Base-by-base conservation (phyloP, 2,797 vertebrate species). In the Acanthurus lineatus region DNA sequence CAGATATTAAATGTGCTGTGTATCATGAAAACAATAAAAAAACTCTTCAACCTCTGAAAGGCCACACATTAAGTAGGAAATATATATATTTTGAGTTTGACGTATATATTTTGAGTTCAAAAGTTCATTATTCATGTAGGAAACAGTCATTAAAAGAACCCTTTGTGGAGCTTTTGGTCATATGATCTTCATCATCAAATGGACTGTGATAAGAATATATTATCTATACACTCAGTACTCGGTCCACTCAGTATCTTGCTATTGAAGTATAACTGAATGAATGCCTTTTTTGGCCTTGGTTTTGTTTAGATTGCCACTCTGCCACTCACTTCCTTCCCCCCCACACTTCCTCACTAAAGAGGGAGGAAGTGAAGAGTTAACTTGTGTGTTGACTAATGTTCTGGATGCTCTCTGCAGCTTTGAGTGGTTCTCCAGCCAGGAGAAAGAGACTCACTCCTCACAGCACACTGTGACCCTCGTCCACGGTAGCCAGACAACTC, bases 401-500 rank as follows among this genome's bases (percentile, higher is more conserved):
- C 68, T 86, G 73, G 71, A 85, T 56, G 65, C 49, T 82, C 59
- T 79, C 76, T 70, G 84, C 40, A 59, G 66, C 67, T 87, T 63
- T 88, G 76, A 92, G 80, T 76, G 53, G 42, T 80, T 89, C 73
- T 84, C 73, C 78, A n/a, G 90, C 78, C 87, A 84, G 87, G 86
- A 91, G 89, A 90, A 90, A 89, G 79, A 89, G 86, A 80, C 83
- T 90, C 88, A 87, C 80, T 77, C 77, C 81, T 90, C 68, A 14
- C 75, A 84, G 87, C 85, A 81, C 84, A 85, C 82, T 89, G 88
- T 93, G 85, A 89, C 77, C 82, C 83, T 85, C 68, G 35, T 87
- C 86, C 84, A 94, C 91, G 86, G 95, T 93, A 95, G 94, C 93
- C 90, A 94, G 92, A 94, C 91, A 88, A 79, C 80, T 72, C 82